A percentile compares a stretch with the other conserved stretches of the same genome.
phyloP scores from a whole-genome alignment of 2,797 vertebrate species.

The Clarias pachynema region DNA sequence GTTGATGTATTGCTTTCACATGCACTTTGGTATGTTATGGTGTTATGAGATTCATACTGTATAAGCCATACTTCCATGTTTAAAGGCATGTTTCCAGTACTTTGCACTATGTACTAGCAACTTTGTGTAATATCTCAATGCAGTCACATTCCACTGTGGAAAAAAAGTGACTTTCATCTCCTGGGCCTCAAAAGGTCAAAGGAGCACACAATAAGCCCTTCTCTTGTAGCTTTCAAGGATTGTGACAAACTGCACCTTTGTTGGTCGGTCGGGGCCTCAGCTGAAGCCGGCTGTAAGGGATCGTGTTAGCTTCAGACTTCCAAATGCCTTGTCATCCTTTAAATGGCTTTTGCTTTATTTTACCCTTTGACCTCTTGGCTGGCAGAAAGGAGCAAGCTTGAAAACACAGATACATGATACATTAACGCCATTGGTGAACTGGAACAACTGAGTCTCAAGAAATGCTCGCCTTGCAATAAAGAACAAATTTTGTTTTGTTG shows the following conservation, averaged over 20 bases:
- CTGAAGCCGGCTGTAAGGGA: slow-evolving; percentile 64
- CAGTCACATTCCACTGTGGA: slow-evolving; percentile 5
- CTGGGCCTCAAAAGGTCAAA: slow-evolving; percentile 77
- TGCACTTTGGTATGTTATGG: background rate
- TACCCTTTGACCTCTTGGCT: slow-evolving; percentile 75
- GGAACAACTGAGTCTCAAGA: slow-evolving; percentile 68
- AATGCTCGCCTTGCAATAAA: slow-evolving; percentile 74
- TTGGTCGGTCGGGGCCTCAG: slow-evolving; percentile 68
- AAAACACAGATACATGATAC: slow-evolving; percentile 81
- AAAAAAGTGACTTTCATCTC: slow-evolving; percentile 71
- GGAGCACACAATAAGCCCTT: slow-evolving; percentile 76
- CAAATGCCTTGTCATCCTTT: slow-evolving; percentile 77
- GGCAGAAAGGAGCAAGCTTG: slow-evolving; percentile 75
- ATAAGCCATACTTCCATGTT: background rate
- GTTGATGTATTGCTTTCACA: slow-evolving; percentile 33
- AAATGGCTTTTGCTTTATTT: slow-evolving; percentile 83
- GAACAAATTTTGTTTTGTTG: slow-evolving; percentile 67
- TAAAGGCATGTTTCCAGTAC: background rate
- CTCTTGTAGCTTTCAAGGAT: slow-evolving; percentile 63
- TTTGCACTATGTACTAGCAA: background rate
- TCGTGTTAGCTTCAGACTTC: slow-evolving; percentile 71
- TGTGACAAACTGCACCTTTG: slow-evolving; percentile 82
- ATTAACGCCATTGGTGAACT: slow-evolving; percentile 71
- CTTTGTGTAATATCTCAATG: slow-evolving; percentile 22
- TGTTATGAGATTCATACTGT: background rate